phyloP scores from a whole-genome alignment of 2,113 vertebrate species.

The Corythoichthys haematopterus region DNA sequence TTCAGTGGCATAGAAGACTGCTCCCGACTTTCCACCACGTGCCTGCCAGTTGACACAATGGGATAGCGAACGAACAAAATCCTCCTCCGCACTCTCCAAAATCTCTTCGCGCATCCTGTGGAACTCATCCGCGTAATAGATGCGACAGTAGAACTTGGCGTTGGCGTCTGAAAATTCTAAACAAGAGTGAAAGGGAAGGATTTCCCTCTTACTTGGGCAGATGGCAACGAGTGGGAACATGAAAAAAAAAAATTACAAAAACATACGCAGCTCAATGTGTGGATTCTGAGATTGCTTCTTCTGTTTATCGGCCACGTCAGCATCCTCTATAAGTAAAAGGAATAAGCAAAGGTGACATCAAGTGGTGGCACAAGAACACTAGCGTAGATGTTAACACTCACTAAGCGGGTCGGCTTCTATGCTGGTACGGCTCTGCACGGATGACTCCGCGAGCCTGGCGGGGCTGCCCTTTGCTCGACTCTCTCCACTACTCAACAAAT shows the following conservation, averaged over 20 bases:
- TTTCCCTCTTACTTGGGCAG: neutral
- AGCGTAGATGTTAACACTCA: constrained; percentile 55
- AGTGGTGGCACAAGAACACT: neutral
- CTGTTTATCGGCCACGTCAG: constrained; percentile 83
- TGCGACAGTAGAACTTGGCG: constrained; percentile 95
- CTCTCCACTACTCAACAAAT: constrained; percentile 69
- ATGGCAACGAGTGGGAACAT: neutral
- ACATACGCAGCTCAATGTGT: constrained; percentile 95
- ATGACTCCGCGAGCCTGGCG: constrained; percentile 76
- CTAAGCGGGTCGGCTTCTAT: constrained; percentile 78
- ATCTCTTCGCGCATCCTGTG: constrained; percentile 95
- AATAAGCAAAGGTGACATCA: neutral
- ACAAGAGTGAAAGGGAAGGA: neutral
- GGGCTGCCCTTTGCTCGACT: constrained; percentile 86
- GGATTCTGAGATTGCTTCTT: constrained; percentile 90
- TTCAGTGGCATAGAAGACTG: constrained; percentile 95
- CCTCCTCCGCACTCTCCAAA: constrained; percentile 88
- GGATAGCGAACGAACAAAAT: constrained; percentile 91
- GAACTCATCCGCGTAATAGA: constrained; percentile 95
- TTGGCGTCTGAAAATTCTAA: constrained; percentile 95
- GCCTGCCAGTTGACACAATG: constrained; percentile 97
- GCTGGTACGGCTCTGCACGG: constrained; percentile 68
- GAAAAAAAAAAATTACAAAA: neutral
- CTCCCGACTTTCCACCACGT: constrained; percentile 93
- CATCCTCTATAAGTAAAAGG: constrained; percentile 75